phyloP scores from a whole-genome alignment of 2,797 vertebrate species.

The Pelobates cultripes region DNA sequence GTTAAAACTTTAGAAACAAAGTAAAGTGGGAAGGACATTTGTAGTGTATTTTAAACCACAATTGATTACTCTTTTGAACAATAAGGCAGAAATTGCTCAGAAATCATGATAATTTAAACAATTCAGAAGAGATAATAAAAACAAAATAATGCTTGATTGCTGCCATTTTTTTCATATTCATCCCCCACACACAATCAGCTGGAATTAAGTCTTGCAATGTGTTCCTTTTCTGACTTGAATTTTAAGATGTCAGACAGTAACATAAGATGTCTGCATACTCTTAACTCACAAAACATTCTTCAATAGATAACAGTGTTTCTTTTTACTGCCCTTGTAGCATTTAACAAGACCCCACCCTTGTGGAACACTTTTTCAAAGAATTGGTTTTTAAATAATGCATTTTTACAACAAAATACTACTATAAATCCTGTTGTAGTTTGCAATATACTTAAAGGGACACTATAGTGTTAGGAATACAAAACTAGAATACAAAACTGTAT shows the following conservation, averaged over 20 bases:
- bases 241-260: not conserved
- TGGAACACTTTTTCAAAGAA: no score
- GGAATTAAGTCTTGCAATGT: not conserved
- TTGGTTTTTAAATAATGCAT: no score
- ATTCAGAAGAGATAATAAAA: slow-evolving; percentile 3
- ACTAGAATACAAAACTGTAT: no score
- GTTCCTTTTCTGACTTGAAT: not conserved
- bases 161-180: slow-evolving; percentile 8
- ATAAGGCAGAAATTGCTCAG: not conserved
- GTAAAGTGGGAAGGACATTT: not conserved
- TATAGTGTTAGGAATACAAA: no score
- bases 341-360: no score
- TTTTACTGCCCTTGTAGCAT: no score
- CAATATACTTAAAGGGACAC: no score
- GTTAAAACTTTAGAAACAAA: not conserved
- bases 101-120: not conserved
- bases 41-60: not conserved
- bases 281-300: not conserved
- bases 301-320: no score
- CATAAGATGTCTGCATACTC: not conserved
- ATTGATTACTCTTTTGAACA: slow-evolving; percentile 17
- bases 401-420: no score
- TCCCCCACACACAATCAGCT: slow-evolving; percentile 21
- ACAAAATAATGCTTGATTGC: slow-evolving; percentile 24
- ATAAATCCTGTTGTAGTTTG: no score